Base-by-base conservation (phyloP, 2,113 vertebrate genomes). In the Lamprologus speciosus region DNA sequence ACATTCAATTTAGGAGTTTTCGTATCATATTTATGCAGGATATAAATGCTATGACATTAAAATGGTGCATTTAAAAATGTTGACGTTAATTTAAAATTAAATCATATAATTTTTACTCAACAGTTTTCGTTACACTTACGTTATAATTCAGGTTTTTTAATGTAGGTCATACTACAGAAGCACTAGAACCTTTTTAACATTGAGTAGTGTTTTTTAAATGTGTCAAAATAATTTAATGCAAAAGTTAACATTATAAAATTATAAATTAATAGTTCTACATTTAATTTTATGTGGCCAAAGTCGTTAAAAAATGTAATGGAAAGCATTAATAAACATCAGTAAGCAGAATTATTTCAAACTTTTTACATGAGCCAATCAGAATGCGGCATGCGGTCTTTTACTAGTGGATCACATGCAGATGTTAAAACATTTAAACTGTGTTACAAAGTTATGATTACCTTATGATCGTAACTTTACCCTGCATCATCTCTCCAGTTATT, bases 231-330 rank as follows among this genome's bases (percentile, higher is more conserved):
- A 63, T 63, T 63, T 1, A 35, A 63, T 63, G 9, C 9, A 63
- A 35, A 63, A 40, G 63, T 68, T 37, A 68, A 68, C 33, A 68
- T 68, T 68, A 8, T 68, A 40, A 40, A 21, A 40, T 68, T 68
- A 37, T 21, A 68, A 21, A 13, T 68, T 68, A n/a, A 37, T 13
- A 37, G 4, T 65, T 65, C 7, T 65, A 65, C 33, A 37, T 65
- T 8, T 37, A 65, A 35, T 65, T 65, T 65, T 65, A 37, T 65
- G 60, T 14, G 35, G n/a, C 63, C 63, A 40, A 70, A 68, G 35
- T 23, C 1, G 0, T n/a, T n/a, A 35, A 65, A 63, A 37, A 65
- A 65, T 12, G 3, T n/a, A 65, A 21, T 40, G 35, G 7, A 42
- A 42, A 42, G 19, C 63, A 70, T 42, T 40, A 68, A 21, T 40